phyloP scores from a whole-genome alignment of 2,888 invertebrate species.

The Aphidius colemani region DNA sequence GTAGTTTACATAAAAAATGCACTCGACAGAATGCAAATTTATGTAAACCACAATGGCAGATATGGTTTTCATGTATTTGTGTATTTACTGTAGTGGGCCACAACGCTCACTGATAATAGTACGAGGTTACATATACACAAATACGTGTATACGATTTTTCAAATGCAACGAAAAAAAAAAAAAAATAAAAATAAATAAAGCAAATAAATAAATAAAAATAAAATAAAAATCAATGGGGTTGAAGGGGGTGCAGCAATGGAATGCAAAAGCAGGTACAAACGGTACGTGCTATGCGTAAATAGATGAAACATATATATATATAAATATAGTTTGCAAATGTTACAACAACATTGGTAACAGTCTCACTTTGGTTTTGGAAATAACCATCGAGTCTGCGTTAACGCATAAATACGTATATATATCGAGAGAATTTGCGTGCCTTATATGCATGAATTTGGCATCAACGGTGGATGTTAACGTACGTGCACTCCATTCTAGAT shows the following conservation, averaged over 20 bases:
- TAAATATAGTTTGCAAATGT: neutral
- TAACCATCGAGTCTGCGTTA: conserved; percentile 29
- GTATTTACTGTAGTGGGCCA: conserved; percentile 29
- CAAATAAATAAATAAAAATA: neutral
- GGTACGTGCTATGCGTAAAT: conserved; percentile 30
- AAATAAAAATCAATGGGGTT: conserved; percentile 1
- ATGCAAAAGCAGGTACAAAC: conserved; percentile 26
- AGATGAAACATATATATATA: conserved; percentile 20
- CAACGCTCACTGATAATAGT: neutral
- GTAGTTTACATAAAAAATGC: conserved; percentile 39
- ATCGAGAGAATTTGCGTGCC: conserved; percentile 25
- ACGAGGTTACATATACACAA: too few relatives aligned
- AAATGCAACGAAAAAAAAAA: conserved; percentile 21
- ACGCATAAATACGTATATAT: conserved; percentile 34
- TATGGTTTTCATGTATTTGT: conserved; percentile 36
- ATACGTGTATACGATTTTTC: conserved; percentile 2
- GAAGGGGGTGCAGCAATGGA: conserved; percentile 23
- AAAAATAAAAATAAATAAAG: neutral
- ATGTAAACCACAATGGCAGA: conserved; percentile 41
- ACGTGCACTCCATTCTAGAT: conserved; percentile 17
- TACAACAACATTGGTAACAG: neutral
- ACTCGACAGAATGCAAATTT: conserved; percentile 41
- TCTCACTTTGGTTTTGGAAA: conserved; percentile 8
- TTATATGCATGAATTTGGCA: conserved; percentile 34
- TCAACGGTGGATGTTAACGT: conserved; percentile 18